A percentile compares a stretch with the other conserved stretches of the same genome.
phyloP scores from a whole-genome alignment of 1,140 invertebrate species.

The Cotesia chilonis region DNA sequence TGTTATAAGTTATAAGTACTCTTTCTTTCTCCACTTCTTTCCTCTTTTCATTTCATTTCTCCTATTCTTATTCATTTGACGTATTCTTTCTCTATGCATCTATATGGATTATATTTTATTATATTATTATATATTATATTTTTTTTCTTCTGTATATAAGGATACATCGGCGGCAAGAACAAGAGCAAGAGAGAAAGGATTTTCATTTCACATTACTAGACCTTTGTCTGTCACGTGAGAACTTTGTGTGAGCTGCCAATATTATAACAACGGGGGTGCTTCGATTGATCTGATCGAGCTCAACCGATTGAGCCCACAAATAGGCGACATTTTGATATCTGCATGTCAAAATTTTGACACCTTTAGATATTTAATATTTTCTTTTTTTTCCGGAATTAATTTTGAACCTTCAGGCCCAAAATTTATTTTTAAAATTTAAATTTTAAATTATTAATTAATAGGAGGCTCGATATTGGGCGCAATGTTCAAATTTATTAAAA shows the following conservation, averaged over 20 bases:
- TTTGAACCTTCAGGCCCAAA: too few species aligned
- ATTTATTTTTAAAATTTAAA: too few species aligned
- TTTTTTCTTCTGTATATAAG: neutral
- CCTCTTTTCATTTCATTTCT: too few species aligned
- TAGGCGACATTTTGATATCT: constrained; percentile 45
- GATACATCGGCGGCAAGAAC: neutral
- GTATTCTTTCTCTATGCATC: neutral
- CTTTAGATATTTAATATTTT: constrained; percentile 40
- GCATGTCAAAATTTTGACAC: constrained; percentile 34
- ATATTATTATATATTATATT: neutral
- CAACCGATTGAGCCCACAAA: constrained; percentile 1
- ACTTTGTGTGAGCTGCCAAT: constrained; percentile 47
- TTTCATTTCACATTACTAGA: constrained; percentile 51
- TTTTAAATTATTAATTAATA: too few species aligned
- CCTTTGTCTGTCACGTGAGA: constrained; percentile 60
- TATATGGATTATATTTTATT: neutral
- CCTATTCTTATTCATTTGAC: too few species aligned
- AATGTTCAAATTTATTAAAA: too few species aligned
- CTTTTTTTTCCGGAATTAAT: neutral
- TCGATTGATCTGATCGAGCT: constrained; percentile 22
- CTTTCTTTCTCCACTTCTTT: too few species aligned
- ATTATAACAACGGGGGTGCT: constrained; percentile 13
- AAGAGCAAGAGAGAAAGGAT: constrained; percentile 41
- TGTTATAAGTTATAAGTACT: neutral
- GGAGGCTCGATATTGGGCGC: too few species aligned